Evolutionary conservation across 2,113 vertebrate genomes (phyloP).

Genomic region (Anolis carolinensis): DNA sequence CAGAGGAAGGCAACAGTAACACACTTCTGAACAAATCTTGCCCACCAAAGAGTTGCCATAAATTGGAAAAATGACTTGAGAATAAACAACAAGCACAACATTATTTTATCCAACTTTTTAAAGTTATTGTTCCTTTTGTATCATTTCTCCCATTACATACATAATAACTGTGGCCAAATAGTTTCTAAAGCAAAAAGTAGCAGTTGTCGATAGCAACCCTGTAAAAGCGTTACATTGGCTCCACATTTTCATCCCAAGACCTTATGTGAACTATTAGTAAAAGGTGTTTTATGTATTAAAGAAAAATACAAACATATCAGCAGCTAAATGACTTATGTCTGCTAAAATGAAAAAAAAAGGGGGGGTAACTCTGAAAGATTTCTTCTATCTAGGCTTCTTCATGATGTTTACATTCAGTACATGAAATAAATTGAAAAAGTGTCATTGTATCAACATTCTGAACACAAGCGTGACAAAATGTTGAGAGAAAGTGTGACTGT

Average conservation of each 20-base stretch:
- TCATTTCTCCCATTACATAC: not conserved
- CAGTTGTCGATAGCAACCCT: not conserved
- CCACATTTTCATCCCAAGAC: not conserved
- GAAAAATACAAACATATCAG: not conserved
- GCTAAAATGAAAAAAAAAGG: not conserved
- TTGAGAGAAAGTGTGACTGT: constrained; percentile 9
- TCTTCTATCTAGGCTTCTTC: constrained; percentile 8
- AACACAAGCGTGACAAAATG: constrained; percentile 22
- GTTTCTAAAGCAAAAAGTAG: not conserved
- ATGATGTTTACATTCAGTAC: constrained; percentile 25
- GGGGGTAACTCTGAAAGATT: not conserved
- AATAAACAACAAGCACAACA: no score
- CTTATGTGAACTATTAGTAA: not conserved
- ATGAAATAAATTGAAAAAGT: constrained; percentile 22
- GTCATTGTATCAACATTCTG: constrained; percentile 46
- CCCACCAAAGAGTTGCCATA: no score
- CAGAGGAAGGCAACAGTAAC: no score
- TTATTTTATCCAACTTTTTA: not conserved
- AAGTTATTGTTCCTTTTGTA: not conserved
- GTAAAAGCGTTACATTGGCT: not conserved
- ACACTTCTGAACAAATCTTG: no score
- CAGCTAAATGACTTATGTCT: not conserved
- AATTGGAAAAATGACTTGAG: no score
- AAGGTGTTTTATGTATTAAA: not conserved
- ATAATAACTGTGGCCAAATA: not conserved